Conservation (phyloP, 2,888 invertebrate genomes). For the Labia minor region DNA sequence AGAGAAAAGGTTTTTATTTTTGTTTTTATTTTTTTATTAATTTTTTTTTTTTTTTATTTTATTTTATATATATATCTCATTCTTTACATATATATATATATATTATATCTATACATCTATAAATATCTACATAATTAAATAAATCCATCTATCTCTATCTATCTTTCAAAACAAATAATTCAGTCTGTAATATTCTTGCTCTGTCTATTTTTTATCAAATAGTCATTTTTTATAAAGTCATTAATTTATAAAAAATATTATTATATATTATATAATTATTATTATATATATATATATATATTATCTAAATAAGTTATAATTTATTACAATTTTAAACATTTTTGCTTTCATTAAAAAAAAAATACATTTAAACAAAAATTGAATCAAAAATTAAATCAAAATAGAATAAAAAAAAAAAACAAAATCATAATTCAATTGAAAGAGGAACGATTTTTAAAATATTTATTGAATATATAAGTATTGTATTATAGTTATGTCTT, state of each 20-base stretch:
- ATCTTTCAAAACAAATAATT: background rate
- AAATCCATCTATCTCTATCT: no score
- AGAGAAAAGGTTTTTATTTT: no score
- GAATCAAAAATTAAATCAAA: background rate
- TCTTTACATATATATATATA: no score
- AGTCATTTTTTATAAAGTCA: conserved; percentile 1
- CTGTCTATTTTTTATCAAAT: conserved; percentile 1
- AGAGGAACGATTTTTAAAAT: no score
- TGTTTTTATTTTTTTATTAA: no score
- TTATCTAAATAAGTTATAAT: background rate
- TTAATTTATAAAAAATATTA: background rate
- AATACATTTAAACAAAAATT: background rate
- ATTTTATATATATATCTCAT: no score
- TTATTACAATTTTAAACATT: background rate
- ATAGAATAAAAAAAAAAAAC: background rate
- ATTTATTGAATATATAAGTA: no score
- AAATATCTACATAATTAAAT: no score
- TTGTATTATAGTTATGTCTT: no score
- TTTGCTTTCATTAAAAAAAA: background rate
- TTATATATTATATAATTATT: background rate
- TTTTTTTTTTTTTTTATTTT: no score
- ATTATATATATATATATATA: background rate
- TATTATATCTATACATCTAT: no score
- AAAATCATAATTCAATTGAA: background rate
- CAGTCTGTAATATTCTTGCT: conserved; percentile 8